phyloP scores from a whole-genome alignment of 2,797 vertebrate species.

The Anolis apletophallus region DNA sequence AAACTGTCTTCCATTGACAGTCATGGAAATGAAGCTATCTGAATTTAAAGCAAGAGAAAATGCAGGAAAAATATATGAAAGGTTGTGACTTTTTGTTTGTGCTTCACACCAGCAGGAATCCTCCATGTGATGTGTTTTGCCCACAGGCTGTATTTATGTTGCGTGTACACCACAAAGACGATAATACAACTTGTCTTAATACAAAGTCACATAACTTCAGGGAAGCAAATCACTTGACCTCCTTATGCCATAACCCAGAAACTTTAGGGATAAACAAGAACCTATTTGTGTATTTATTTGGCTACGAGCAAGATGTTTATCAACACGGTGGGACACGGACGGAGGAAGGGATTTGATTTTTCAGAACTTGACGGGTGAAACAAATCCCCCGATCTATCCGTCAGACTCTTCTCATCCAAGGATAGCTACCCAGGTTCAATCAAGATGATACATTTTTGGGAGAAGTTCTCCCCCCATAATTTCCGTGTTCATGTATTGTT shows the following conservation, averaged over 20 bases:
- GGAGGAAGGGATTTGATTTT: not conserved
- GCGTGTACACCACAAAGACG: slow-evolving; percentile 2
- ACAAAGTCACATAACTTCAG: slow-evolving; percentile 40
- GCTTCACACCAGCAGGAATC: not conserved
- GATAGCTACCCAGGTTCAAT: too few relatives aligned
- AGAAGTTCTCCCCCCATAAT: too few relatives aligned
- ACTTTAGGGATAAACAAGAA: slow-evolving; percentile 44
- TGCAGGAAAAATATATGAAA: not conserved
- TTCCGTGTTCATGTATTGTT: too few relatives aligned
- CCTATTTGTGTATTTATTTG: slow-evolving; percentile 24
- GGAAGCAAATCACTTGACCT: slow-evolving; percentile 43
- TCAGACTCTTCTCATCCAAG: too few relatives aligned
- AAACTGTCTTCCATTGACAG: not conserved
- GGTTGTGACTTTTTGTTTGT: not conserved
- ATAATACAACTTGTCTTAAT: slow-evolving; percentile 6
- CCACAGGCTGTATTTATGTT: not conserved
- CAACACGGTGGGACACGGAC: too few relatives aligned
- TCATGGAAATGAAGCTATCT: not conserved
- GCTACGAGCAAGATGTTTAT: not conserved
- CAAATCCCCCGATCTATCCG: too few relatives aligned
- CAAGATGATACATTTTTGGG: too few relatives aligned
- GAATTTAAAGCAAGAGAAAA: not conserved
- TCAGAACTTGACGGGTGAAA: not conserved
- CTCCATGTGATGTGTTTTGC: slow-evolving; percentile 21
- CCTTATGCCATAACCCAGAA: slow-evolving; percentile 46